These are phyloP conservation scores for Lobophora halterata DNA, from an alignment of 2,888 invertebrate species.

Conservation along the genomic window DNA sequence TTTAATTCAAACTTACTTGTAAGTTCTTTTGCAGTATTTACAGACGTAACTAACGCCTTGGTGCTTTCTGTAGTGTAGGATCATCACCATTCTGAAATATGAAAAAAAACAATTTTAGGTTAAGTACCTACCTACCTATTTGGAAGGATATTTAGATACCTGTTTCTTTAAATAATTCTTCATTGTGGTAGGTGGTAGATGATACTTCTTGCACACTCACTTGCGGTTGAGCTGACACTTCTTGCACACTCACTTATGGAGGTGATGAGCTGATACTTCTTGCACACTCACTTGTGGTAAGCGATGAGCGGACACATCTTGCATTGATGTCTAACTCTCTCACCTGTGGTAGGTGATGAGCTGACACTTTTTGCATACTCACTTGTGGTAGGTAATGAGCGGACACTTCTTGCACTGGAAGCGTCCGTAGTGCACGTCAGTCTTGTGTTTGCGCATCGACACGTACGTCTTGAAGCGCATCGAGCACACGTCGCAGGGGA, in stretches of 20 bases:
- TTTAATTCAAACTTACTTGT: slow-evolving; percentile 21
- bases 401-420: neutral
- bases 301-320: slow-evolving; percentile 6
- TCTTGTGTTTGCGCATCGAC: neutral
- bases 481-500: neutral
- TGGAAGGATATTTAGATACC: no score
- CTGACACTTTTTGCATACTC: no score
- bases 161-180: no score
- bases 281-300: slow-evolving; percentile 15
- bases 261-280: slow-evolving; percentile 27
- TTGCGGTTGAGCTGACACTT: no score
- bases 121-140: no score
- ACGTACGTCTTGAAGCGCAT: neutral
- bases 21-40: slow-evolving; percentile 27
- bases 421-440: neutral
- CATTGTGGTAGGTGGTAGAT: no score
- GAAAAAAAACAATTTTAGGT: neutral
- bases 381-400: neutral
- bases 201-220: no score
- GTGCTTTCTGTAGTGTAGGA: slow-evolving; percentile 30
- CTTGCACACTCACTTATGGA: slow-evolving; percentile 25
- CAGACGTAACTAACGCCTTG: slow-evolving; percentile 27
- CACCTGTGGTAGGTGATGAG: no score
- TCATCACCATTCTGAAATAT: slow-evolving; percentile 32
- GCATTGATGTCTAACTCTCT: no score